Conservation (phyloP, 2,797 vertebrate species). For the Gastrophryne carolinensis region DNA sequence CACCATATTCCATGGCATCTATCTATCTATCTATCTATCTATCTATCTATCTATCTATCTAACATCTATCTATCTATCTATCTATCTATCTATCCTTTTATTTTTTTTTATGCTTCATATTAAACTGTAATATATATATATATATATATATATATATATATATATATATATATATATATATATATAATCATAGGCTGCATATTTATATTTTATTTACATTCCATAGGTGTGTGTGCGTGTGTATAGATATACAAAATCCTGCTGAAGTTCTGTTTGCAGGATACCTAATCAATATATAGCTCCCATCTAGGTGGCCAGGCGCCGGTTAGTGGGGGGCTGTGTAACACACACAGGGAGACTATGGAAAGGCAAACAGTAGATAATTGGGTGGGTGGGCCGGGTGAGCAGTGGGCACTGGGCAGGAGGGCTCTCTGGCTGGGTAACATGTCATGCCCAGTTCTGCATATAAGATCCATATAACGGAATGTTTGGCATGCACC, state of each 20-base stretch:
- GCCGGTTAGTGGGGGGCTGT: too few species aligned
- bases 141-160: background rate
- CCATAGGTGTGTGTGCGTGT: too few species aligned
- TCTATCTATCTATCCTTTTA: background rate
- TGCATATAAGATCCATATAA: background rate
- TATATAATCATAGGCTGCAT: background rate
- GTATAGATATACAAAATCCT: too few species aligned
- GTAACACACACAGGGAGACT: background rate
- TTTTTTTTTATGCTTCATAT: too few species aligned
- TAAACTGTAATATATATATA: too few species aligned
- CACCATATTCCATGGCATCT: too few species aligned
- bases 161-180: background rate
- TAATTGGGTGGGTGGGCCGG: background rate
- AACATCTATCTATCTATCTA: background rate
- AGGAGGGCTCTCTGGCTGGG: background rate
- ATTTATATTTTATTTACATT: too few species aligned
- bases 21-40: constrained; percentile 8
- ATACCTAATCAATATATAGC: too few species aligned
- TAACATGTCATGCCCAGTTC: background rate
- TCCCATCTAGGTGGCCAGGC: too few species aligned
- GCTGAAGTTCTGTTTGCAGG: too few species aligned
- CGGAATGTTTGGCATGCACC: background rate
- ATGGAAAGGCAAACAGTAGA: background rate
- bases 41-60: background rate
- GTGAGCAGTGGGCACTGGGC: too few species aligned